These are phyloP conservation scores for Bos javanicus DNA, from an alignment of 2,113 vertebrate genomes.

Conservation along the genomic window DNA sequence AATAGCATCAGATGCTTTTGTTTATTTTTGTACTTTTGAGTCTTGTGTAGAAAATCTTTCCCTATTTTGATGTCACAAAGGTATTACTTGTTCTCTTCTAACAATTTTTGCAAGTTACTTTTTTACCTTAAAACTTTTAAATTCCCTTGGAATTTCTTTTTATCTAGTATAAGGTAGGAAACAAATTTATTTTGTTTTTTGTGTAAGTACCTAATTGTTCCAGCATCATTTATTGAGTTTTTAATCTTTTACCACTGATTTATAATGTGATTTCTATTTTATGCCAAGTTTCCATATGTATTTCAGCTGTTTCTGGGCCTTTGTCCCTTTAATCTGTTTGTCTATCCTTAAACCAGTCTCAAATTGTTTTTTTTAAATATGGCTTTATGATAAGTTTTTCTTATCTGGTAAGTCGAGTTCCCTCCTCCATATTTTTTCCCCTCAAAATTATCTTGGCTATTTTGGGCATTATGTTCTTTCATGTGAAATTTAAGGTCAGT, in stretches of 20 bases:
- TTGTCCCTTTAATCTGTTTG: not conserved
- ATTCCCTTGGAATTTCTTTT: not conserved
- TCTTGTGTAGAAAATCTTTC: not conserved
- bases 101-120: not conserved
- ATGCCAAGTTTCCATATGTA: not conserved
- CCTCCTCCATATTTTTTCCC: not conserved
- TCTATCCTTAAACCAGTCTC: not conserved
- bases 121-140: not conserved
- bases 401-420: not conserved
- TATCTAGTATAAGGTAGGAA: not conserved
- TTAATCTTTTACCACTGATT: not conserved
- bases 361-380: not conserved
- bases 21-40: not conserved
- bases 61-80: not conserved
- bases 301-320: not conserved
- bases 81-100: not conserved
- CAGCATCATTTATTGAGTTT: not conserved
- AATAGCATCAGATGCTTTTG: not conserved
- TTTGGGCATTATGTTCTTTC: constrained; percentile 26
- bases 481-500: not conserved
- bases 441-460: not conserved
- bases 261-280: constrained; percentile 16
- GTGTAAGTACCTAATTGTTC: not conserved
- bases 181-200: not conserved
- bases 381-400: not conserved